Base-by-base conservation (phyloP, 2,888 invertebrate genomes). In the Melanostoma mellinum region DNA sequence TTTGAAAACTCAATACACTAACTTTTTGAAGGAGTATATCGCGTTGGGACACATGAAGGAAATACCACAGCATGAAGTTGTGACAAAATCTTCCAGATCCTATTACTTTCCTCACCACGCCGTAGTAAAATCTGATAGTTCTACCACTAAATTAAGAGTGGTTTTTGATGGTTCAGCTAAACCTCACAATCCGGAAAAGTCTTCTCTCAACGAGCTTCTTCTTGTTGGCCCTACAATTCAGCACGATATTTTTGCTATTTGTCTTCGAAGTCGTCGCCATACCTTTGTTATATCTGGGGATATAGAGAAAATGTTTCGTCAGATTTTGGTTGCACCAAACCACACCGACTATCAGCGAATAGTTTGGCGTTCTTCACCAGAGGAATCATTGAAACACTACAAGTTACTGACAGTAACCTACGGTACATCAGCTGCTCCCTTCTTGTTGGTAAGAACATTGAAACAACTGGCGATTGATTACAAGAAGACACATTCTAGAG, bases 401-500 rank as follows among this genome's bases (percentile, higher is more conserved):
- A 53, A 1, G 85, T 84, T 3, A 79, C 79, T 6, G 81, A 78
- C 20, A 20, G 20, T 20, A 20, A 20, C 20, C 20, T 20, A 20
- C 67, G 73, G 86, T 10, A 79, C 76, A 3, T 55, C 65, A n/a
- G 69, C 68, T 32, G 85, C 77, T 6, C 78, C 81, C 33, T 85
- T 69, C 48, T 42, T 86, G 38, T 75, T 85, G 36, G 68, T 85
- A 1, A 36, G 85, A 10, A 38, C 50, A 0, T 33, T 87, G 9
- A 60, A 86, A 46, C 65, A 86, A 52, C 61, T 87, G 10, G 87
- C 85, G 1, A 42, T 48, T n/a, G 69, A 81, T 33, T 77, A 85
- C 36, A 33, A 36, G 36, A 3, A 74, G 2, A 56, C 32, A 0
- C 85, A 73, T 65, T 86, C 86, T 0, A 10, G 55, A 35, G 86